Evolutionary conservation across 2,113 vertebrate species (phyloP).

Genomic region (Sturnus vulgaris): DNA sequence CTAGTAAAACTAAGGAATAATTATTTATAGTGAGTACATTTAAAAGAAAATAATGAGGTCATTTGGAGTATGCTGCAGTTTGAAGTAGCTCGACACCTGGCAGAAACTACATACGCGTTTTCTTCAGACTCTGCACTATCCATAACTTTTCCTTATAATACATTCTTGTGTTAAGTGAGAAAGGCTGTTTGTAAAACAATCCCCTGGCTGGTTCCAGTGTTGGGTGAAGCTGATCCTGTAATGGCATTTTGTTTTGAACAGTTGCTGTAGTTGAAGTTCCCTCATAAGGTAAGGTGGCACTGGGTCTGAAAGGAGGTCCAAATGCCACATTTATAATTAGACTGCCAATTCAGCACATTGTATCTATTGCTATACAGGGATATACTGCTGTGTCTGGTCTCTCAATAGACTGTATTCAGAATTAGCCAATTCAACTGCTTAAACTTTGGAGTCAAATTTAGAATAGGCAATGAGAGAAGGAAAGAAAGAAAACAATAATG

Average conservation of each 20-base stretch:
- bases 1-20: constrained; percentile 63
- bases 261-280: constrained; percentile 91
- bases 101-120: constrained; percentile 49
- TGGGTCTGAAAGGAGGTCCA: constrained; percentile 89
- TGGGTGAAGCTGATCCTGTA: constrained; percentile 83
- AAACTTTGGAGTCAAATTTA: constrained; percentile 71
- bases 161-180: constrained; percentile 83
- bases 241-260: constrained; percentile 94
- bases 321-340: constrained; percentile 99
- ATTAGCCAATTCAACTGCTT: constrained; percentile 72
- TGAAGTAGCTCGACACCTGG: constrained; percentile 72
- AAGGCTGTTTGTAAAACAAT: constrained; percentile 84
- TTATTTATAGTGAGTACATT: constrained; percentile 76
- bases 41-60: constrained; percentile 78
- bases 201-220: constrained; percentile 72
- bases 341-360: constrained; percentile 99
- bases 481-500: constrained; percentile 64
- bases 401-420: constrained; percentile 78
- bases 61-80: constrained; percentile 65
- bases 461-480: constrained; percentile 65
- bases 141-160: constrained; percentile 80
- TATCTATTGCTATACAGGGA: constrained; percentile 89
- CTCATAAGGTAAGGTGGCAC: constrained; percentile 99
- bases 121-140: constrained; percentile 55
- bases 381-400: constrained; percentile 79